These are phyloP conservation scores for Pungitius pungitius DNA, from an alignment of 2,113 vertebrate species.

Conservation along the genomic window DNA sequence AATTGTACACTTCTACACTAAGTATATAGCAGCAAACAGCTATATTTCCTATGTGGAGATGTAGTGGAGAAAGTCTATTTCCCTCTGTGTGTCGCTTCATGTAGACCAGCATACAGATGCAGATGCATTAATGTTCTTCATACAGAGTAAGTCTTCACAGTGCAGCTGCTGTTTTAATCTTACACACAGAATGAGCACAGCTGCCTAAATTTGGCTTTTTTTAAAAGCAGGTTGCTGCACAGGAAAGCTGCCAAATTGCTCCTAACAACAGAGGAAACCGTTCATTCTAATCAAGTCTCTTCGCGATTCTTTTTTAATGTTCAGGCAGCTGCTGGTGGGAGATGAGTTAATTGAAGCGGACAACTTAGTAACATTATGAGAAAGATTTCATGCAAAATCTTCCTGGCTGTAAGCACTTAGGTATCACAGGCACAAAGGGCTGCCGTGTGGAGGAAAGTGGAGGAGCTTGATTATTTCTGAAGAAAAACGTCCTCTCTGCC, in stretches of 20 bases:
- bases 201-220: constrained; percentile 22
- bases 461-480: constrained; percentile 13
- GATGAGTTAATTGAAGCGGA: constrained; percentile 35
- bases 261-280: constrained; percentile 26
- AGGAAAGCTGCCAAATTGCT: constrained; percentile 39
- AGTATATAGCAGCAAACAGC: too few species aligned
- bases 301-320: not conserved
- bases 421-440: constrained; percentile 6
- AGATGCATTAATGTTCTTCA: not conserved
- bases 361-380: constrained; percentile 14
- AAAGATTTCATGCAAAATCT: constrained; percentile 23
- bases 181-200: constrained; percentile 4
- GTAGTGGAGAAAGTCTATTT: too few species aligned
- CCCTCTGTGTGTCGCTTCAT: too few species aligned
- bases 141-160: not conserved
- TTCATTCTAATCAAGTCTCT: constrained; percentile 15
- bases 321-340: constrained; percentile 30
- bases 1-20: not conserved
- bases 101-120: not conserved
- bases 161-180: constrained; percentile 33
- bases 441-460: constrained; percentile 37
- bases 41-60: too few species aligned
- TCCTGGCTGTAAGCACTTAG: constrained; percentile 20
- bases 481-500: not conserved
- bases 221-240: constrained; percentile 12